These are phyloP conservation scores for Chalcosyrphus nemorum DNA, from an alignment of 2,888 invertebrate genomes.

Conservation along the genomic window DNA sequence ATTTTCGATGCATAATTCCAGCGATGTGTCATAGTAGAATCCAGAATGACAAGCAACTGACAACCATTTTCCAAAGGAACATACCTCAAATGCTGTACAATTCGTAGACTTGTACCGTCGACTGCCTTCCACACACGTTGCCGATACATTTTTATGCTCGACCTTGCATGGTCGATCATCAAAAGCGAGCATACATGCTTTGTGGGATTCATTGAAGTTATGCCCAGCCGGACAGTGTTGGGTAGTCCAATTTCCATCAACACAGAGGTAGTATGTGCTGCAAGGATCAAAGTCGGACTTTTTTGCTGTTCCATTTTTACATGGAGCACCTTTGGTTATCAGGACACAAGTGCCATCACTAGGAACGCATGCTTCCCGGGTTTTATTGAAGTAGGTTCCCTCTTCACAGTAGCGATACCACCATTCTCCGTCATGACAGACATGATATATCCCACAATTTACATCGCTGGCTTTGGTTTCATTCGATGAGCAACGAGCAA, in stretches of 20 bases:
- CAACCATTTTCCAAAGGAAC: slow-evolving; percentile 73
- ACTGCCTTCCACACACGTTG: slow-evolving; percentile 64
- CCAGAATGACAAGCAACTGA: slow-evolving; percentile 49
- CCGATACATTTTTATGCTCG: background rate
- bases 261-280: slow-evolving; percentile 71
- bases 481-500: slow-evolving; percentile 25
- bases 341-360: slow-evolving; percentile 72
- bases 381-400: slow-evolving; percentile 77
- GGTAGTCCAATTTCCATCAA: slow-evolving; percentile 72
- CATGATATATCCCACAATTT: slow-evolving; percentile 77
- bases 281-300: slow-evolving; percentile 28
- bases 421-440: slow-evolving; percentile 78
- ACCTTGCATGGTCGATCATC: slow-evolving; percentile 12
- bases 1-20: slow-evolving; percentile 72
- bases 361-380: slow-evolving; percentile 77
- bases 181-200: slow-evolving; percentile 69
- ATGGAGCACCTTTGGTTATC: background rate
- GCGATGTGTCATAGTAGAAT: slow-evolving; percentile 72
- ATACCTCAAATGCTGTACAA: slow-evolving; percentile 74
- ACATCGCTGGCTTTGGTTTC: background rate
- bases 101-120: slow-evolving; percentile 63
- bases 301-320: slow-evolving; percentile 25
- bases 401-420: slow-evolving; percentile 78
- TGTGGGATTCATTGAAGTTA: slow-evolving; percentile 72
- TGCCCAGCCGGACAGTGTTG: slow-evolving; percentile 71